Evolutionary conservation across 2,113 vertebrate genomes (phyloP), one percentile per base, ranked within the genome.

Genomic region (Gulo gulo): DNA sequence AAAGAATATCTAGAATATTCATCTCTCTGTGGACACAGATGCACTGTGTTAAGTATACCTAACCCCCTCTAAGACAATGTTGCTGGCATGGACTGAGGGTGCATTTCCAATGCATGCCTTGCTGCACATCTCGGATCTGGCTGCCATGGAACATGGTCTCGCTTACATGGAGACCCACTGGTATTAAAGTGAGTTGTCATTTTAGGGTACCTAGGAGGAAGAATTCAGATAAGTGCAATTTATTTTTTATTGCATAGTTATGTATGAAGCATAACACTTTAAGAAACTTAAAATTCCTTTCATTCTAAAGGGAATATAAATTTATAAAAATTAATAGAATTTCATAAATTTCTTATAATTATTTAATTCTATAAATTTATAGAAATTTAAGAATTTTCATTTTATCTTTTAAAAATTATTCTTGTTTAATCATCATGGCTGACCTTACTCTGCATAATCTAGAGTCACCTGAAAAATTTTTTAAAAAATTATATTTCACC

Each of bases 261-360:
- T 20, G 39, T 47, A 55, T 57, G n/a, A 95, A 55, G 47, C 24
- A 7, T 79, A 42, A 55, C 45, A 79, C 18, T 57, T 87, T 73
- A 31, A 63, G 61, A 63, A 63, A 63, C 87, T 87, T 29, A 31
- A 96, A 82, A 13, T 61, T 34, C 10, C 29, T 50, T 96, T 73
- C 50, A 94, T 65, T 76, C 88, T 42, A 45, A 95, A 90, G 91
- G 87, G 15, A 88, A 94, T 39, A 92, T 23, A 96, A 11, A 96
- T 96, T 92, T 34, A 67, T 67, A 67, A 34, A 67, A 67, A 67
- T 67, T 7, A 34, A 67, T 16, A 67, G 31, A 67, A 34, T 67
- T 67, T 67, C 15, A 67, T 67, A 67, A 15, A 34, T 67, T 34
- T 67, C 63, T 67, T 67, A 7, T 34, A 67, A 67, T 34, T 16